phyloP scores from a whole-genome alignment of 2,113 vertebrate genomes.

The Sigmodon hispidus region DNA sequence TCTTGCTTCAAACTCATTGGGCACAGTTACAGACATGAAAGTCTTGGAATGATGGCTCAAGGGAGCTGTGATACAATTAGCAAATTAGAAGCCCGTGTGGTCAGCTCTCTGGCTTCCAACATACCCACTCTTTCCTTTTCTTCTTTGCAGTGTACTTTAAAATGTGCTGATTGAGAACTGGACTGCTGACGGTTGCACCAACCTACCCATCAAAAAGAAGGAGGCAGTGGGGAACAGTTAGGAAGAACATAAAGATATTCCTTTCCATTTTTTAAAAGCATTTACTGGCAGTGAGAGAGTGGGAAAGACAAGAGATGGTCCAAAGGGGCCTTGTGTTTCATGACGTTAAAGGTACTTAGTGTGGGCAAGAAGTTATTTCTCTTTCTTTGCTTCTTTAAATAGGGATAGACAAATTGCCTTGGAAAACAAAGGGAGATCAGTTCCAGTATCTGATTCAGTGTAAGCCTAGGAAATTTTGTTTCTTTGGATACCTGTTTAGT shows the following conservation, averaged over 20 bases:
- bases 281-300: slow-evolving; percentile 66
- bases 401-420: slow-evolving; percentile 63
- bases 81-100: slow-evolving; percentile 59
- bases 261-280: slow-evolving; percentile 74
- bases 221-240: slow-evolving; percentile 79
- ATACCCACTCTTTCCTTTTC: slow-evolving; percentile 7
- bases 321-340: slow-evolving; percentile 61
- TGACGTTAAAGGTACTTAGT: slow-evolving; percentile 68
- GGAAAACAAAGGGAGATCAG: slow-evolving; percentile 55
- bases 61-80: slow-evolving; percentile 58
- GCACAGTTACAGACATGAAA: slow-evolving; percentile 32
- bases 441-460: slow-evolving; percentile 22
- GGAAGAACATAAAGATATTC: slow-evolving; percentile 77
- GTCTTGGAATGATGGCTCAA: not conserved
- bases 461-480: slow-evolving; percentile 19
- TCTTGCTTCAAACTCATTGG: slow-evolving; percentile 39
- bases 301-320: slow-evolving; percentile 61
- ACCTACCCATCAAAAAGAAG: slow-evolving; percentile 75
- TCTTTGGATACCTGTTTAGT: slow-evolving; percentile 38
- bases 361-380: slow-evolving; percentile 68
- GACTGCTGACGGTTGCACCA: slow-evolving; percentile 73
- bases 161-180: slow-evolving; percentile 74
- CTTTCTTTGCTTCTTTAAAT: slow-evolving; percentile 68
- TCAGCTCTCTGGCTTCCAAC: slow-evolving; percentile 48
- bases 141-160: slow-evolving; percentile 60